Evolutionary conservation across 2,113 vertebrate genomes (phyloP), one percentile per base, ranked within the genome.

Genomic region (Xiphorhynchus elegans): DNA sequence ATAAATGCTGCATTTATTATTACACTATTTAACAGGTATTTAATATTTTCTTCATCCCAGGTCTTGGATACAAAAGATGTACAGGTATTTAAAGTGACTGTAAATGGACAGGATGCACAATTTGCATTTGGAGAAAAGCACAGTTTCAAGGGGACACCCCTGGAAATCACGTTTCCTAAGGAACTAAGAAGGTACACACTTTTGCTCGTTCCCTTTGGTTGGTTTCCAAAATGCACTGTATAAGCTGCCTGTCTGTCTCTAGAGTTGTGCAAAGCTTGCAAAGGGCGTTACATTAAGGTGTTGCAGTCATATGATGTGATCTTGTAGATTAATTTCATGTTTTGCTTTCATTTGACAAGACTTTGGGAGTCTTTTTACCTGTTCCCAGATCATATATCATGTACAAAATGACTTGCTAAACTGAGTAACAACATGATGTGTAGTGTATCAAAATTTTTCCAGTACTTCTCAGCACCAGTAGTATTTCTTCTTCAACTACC

Each of bases 31-130:
- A 44, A 75, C 25, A 20, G 25, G 15, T 35, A 0, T 42, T 13
- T 73, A 50, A 74, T n/a, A 10, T 58, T 67, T 74, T 74, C 63
- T 97, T 97, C n/a, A 21, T 96, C 96, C 49, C 97, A 99, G 99
- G 98, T 97, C 84, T 98, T 99, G 96, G 99, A 99, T 96, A 99
- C 98, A 29, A 98, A 96, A 84, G 99, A 99, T 10, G 90, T 99
- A 47, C 98, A 97, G 66, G 97, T 99, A 83, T 91, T 97, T 53
- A 98, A 98, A 21, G 99, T 99, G 89, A 96, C 96, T 0, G 98
- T 98, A 29, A 99, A 99, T 93, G 98, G 98, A 67, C 98, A 99
- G 95, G 97, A 97, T 37, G 98, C 98, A 19, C 95, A 78, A 24
- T 99, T 99, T 82, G 67, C 21, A 20, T 95, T 99, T 96, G 99